Base-by-base conservation (phyloP, 2,113 vertebrate genomes). In the Maccullochella peelii region DNA sequence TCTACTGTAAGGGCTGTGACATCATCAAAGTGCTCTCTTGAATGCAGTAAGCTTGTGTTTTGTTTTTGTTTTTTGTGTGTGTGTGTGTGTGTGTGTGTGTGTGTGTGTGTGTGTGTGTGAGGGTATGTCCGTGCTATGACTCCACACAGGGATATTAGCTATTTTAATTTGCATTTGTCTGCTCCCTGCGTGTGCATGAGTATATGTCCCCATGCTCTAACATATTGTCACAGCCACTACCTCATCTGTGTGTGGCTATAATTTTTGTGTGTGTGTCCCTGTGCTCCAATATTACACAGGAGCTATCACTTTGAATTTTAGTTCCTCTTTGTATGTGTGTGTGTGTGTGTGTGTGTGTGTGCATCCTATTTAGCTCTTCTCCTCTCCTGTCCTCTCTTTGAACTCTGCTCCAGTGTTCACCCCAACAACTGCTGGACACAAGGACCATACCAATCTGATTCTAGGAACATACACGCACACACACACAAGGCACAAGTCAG, bases 381-480 rank as follows among this genome's bases (percentile, higher is more conserved):
- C 73, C 80, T 49, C 42, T 44, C 62, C 58, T 86, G 90, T 91
- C 91, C 92, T 92, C 77, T 90, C 61, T 47, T 65, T 93, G 90
- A 93, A 93, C 93, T 87, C 73, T 83, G 81, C 66, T 73, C 72
- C 23, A 80, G 50, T 18, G 23, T 83, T 89, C 74, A 82, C 77
- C 0, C 40, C 82, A 83, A 33, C 84, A 77, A 79, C 40, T 70
- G 47, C 74, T 0, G 38, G 82, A 83, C 86, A 90, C 76, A 71
- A 75, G 80, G 79, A 84, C 79, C 63, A 69, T 67, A 74, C 55
- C 80, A 84, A 82, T 86, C 52, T 76, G 47, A 58, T 62, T 71
- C 70, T 79, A 6, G 36, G 40, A 63, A 73, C 27, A 62, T 25
- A 79, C 40, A n/a, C 74, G 68, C 42, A 30, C 44, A 49, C 55